A percentile compares a stretch with the other conserved stretches of the same genome.
Evolutionary conservation across 2,113 vertebrate species (phyloP).

Genomic region (Penelope pileata): DNA sequence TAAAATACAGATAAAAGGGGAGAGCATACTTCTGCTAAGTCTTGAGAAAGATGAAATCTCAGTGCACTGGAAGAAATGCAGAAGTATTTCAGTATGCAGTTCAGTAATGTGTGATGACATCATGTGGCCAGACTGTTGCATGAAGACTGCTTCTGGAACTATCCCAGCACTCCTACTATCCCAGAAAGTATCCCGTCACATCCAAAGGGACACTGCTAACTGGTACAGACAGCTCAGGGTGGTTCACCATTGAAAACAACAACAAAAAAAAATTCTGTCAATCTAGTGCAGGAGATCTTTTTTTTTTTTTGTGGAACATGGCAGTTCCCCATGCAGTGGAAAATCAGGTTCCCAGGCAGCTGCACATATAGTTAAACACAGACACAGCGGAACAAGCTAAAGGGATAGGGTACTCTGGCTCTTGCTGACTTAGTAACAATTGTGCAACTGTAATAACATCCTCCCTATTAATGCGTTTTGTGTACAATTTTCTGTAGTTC

Average conservation of each 20-base stretch:
- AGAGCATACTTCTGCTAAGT: background rate
- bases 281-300: background rate
- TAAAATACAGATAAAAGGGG: background rate
- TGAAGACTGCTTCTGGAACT: background rate
- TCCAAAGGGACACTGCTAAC: background rate
- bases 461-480: background rate
- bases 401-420: background rate
- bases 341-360: background rate
- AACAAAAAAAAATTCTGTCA: no score
- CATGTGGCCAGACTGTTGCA: background rate
- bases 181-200: background rate
- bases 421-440: background rate
- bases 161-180: background rate
- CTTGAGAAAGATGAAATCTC: background rate
- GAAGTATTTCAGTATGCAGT: no score
- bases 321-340: background rate
- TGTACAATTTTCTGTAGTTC: background rate
- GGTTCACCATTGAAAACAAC: background rate
- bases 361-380: background rate
- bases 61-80: background rate
- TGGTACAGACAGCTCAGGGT: background rate
- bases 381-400: background rate
- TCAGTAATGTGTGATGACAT: background rate
- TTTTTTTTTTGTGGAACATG: background rate
- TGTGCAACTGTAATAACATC: background rate